Base-by-base conservation (phyloP, 2,888 invertebrate species). In the Cheilosia variabilis region DNA sequence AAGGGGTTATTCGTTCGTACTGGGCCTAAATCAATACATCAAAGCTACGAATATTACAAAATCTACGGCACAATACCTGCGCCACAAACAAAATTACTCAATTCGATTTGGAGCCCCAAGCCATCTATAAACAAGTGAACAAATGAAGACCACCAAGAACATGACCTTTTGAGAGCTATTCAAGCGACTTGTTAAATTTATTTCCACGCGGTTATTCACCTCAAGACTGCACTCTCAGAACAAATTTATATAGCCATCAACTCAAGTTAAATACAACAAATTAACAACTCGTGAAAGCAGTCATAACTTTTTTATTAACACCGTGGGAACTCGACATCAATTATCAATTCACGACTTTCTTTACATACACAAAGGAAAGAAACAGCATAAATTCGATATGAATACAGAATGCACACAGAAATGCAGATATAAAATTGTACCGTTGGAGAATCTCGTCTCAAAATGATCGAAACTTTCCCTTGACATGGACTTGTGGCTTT, bases 401-500 rank as follows among this genome's bases (percentile, higher is more conserved):
- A 24, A 50, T 9, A 31, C 3, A 47, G 17, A 52, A 52, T 15
- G 52, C 24, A 5, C 13, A 13, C 15, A 13, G 5, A 24, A 52
- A 52, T 52, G 24, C 4, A 24, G 7, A 47, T 17, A n/a, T n/a
- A 45, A 9, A n/a, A 47, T 17, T 47, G 17, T 47, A n/a, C 45
- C 45, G 45, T 47, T 45, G 17, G n/a, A 22, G 22, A 24, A 24
- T 22, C 19, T 24, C 52, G 15, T 52, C 24, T 52, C 1, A 24
- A 22, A 13, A 24, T 52, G 22, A 53, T 34, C 31, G 9, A 31
- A 17, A 55, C 34, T 53, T 53, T 53, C n/a, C 31, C 53, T 15
- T 55, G n/a, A 10, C 55, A 17, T 43, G 43, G 34, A 52, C 65
- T 66, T 22, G 34, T 50, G 22, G 22, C 27, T 34, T 71, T 58